phyloP scores from a whole-genome alignment of 1,140 invertebrate genomes.

The Eriosoma lanigerum region DNA sequence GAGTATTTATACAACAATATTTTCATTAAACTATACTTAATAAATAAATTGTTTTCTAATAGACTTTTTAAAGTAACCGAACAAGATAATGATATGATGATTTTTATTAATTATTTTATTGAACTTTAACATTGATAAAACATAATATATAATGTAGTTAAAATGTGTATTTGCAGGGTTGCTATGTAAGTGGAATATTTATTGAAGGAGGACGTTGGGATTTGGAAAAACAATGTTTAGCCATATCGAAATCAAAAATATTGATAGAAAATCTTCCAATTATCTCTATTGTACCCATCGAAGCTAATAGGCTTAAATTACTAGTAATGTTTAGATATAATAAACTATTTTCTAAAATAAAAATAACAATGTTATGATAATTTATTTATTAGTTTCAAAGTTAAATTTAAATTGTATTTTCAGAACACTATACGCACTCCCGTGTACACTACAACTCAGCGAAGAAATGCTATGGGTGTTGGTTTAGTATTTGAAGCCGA shows the following conservation, averaged over 20 bases:
- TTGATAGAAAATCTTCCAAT: constrained; percentile 82
- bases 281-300: constrained; percentile 81
- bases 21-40: no score
- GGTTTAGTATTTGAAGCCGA: constrained; percentile 88
- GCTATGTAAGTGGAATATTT: constrained; percentile 83
- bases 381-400: no score
- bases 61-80: no score
- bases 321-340: neutral
- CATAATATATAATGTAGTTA: no score
- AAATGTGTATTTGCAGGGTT: constrained; percentile 64
- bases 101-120: no score
- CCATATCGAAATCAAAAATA: constrained; percentile 78
- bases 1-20: no score
- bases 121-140: no score
- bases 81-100: no score
- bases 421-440: constrained; percentile 83
- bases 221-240: constrained; percentile 68
- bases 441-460: constrained; percentile 81
- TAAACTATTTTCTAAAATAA: no score
- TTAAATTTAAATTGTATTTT: constrained; percentile 56
- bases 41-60: no score
- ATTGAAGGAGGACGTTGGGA: constrained; percentile 91
- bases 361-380: no score
- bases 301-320: constrained; percentile 74
- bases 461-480: constrained; percentile 85